Conservation (phyloP, 2,113 vertebrate genomes). For the Salvelinus namaycush region DNA sequence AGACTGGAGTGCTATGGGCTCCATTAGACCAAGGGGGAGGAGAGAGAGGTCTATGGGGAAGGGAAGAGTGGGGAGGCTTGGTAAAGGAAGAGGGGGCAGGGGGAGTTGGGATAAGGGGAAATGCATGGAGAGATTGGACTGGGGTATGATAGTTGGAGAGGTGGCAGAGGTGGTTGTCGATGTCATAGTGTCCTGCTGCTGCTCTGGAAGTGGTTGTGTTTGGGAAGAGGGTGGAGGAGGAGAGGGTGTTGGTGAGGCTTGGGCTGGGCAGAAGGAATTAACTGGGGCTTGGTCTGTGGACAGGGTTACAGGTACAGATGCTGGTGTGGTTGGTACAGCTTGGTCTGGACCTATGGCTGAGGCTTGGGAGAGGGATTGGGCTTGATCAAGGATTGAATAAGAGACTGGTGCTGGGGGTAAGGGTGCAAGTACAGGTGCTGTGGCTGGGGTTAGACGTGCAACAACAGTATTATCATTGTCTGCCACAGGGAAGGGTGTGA, state of each 20-base stretch:
- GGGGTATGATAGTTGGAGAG: slow-evolving; percentile 73
- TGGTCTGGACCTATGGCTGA: background rate
- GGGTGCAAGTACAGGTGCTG: no score
- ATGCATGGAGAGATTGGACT: slow-evolving; percentile 78
- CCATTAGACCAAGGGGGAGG: slow-evolving; percentile 93
- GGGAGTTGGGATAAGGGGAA: slow-evolving; percentile 62
- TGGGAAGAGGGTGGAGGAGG: slow-evolving; percentile 22
- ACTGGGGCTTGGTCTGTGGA: background rate
- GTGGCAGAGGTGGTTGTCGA: slow-evolving; percentile 43
- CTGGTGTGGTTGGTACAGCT: no score
- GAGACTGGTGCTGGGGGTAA: background rate
- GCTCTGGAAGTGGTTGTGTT: slow-evolving; percentile 50
- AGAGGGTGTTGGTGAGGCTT: slow-evolving; percentile 27
- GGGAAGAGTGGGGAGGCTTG: slow-evolving; percentile 81
- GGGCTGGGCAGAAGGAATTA: background rate
- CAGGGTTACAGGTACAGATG: no score
- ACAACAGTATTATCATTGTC: slow-evolving; percentile 34
- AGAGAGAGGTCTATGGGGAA: slow-evolving; percentile 93
- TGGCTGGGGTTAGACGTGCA: background rate
- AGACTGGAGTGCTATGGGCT: slow-evolving; percentile 87
- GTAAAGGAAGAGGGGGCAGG: slow-evolving; percentile 69
- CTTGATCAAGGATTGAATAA: background rate
- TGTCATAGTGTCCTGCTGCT: slow-evolving; percentile 47
- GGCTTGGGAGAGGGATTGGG: background rate
- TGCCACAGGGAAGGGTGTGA: slow-evolving; percentile 64